phyloP scores from a whole-genome alignment of 2,113 vertebrate species.

The Platysteira castanea region DNA sequence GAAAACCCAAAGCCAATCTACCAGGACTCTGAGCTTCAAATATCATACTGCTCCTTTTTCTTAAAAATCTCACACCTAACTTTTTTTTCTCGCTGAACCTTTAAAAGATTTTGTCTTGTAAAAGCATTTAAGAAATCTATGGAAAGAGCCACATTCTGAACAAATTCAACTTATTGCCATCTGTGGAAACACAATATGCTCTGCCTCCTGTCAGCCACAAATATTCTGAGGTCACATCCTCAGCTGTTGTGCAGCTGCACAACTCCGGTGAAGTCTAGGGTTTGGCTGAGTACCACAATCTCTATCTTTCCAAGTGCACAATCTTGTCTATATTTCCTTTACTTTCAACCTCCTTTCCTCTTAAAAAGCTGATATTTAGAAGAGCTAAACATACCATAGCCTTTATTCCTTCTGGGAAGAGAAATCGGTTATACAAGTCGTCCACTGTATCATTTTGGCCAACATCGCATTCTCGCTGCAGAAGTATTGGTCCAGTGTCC shows the following conservation, averaged over 20 bases:
- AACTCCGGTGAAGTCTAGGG: neutral
- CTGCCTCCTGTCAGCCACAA: neutral
- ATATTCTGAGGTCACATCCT: neutral
- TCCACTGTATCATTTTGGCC: slow-evolving; percentile 92
- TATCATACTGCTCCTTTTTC: accelerated
- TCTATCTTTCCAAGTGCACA: neutral
- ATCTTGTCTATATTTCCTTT: neutral
- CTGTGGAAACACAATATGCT: neutral
- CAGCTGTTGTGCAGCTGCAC: neutral
- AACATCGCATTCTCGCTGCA: slow-evolving; percentile 87
- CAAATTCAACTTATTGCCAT: neutral
- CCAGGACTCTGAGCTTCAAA: neutral
- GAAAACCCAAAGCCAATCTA: neutral
- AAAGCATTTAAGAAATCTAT: neutral
- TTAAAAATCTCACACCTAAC: neutral
- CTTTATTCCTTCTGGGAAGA: slow-evolving; percentile 94
- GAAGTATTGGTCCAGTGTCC: slow-evolving; percentile 93
- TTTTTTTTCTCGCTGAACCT: neutral
- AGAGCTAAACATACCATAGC: slow-evolving; percentile 84
- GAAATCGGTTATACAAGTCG: slow-evolving; percentile 91
- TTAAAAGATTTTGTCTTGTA: neutral
- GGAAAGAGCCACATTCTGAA: neutral
- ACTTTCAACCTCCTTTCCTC: neutral
- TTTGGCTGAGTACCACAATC: neutral
- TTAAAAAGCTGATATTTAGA: neutral